Percentiles rank a stretch among this genome's conserved stretches.
Conservation (phyloP, 2,113 vertebrate species). For the Nyctibius bracteatus region DNA sequence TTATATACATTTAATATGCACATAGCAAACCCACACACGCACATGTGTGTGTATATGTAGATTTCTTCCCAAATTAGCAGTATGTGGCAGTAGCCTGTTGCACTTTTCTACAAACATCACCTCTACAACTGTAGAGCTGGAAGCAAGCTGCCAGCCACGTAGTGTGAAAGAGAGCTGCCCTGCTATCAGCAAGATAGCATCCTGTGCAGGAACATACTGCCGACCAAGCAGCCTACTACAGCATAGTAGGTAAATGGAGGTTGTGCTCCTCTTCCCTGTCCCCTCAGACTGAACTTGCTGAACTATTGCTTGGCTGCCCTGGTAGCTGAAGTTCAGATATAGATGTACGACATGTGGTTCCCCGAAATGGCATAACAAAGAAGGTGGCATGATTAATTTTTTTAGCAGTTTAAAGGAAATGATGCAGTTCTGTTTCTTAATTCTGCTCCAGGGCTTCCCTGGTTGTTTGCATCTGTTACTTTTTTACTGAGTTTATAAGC, state of each 20-base stretch:
- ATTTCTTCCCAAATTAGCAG: background rate
- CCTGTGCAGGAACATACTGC: background rate
- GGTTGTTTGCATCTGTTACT: background rate
- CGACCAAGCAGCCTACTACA: no score
- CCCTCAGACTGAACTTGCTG: background rate
- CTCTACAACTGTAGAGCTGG: background rate
- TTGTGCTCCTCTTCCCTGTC: background rate
- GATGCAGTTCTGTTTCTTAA: background rate
- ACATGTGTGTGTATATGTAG: rapidly evolving
- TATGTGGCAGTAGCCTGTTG: background rate
- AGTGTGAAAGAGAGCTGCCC: background rate
- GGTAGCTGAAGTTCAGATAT: background rate
- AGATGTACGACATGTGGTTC: background rate
- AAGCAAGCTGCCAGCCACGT: background rate
- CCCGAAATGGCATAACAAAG: background rate
- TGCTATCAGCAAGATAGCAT: rapidly evolving
- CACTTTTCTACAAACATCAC: background rate
- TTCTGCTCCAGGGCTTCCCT: background rate
- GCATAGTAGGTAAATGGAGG: background rate
- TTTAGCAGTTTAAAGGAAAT: background rate
- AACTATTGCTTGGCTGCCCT: background rate
- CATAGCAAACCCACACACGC: background rate
- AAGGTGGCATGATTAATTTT: background rate
- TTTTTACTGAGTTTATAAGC: background rate
- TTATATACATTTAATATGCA: background rate